Conservation (phyloP, 2,888 invertebrate species). For the Lypha dubia region DNA sequence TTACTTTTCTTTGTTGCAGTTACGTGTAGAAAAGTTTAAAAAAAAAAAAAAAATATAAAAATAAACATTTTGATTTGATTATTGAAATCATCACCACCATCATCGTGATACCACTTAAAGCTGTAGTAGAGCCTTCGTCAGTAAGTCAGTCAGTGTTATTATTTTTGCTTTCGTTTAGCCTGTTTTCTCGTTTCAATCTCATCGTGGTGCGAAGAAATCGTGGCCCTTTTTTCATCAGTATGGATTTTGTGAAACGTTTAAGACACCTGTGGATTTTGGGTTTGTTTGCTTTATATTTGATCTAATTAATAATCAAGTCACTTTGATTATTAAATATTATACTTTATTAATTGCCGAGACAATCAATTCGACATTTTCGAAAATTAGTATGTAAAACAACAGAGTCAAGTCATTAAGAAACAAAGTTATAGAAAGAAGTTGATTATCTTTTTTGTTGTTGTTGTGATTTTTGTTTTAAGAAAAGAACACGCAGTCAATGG, state of each 20-base stretch:
- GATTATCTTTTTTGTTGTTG: too few species aligned
- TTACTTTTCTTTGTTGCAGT: constrained; percentile 31
- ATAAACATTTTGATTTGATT: constrained; percentile 69
- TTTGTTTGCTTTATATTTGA: constrained; percentile 76
- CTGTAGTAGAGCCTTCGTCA: background rate
- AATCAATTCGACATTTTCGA: constrained; percentile 72
- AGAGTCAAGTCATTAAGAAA: constrained; percentile 45
- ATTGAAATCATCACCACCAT: constrained; percentile 61
- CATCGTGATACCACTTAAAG: constrained; percentile 1
- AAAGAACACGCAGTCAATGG: constrained; percentile 25
- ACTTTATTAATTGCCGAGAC: constrained; percentile 72
- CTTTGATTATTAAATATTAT: constrained; percentile 70
- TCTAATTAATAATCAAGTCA: constrained; percentile 80
- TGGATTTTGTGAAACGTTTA: constrained; percentile 21
- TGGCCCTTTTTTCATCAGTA: constrained; percentile 51
- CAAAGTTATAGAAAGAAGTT: constrained; percentile 54
- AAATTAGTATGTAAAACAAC: constrained; percentile 67
- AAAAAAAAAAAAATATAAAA: too few species aligned
- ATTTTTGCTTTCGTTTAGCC: background rate
- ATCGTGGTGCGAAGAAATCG: constrained; percentile 64
- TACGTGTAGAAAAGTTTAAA: constrained; percentile 15
- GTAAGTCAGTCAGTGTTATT: background rate
- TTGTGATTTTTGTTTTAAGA: too few species aligned
- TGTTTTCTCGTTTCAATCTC: constrained; percentile 19
- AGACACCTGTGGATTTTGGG: constrained; percentile 78